Conservation (phyloP, 2,797 vertebrate genomes). For the Bovichtus diacanthus region DNA sequence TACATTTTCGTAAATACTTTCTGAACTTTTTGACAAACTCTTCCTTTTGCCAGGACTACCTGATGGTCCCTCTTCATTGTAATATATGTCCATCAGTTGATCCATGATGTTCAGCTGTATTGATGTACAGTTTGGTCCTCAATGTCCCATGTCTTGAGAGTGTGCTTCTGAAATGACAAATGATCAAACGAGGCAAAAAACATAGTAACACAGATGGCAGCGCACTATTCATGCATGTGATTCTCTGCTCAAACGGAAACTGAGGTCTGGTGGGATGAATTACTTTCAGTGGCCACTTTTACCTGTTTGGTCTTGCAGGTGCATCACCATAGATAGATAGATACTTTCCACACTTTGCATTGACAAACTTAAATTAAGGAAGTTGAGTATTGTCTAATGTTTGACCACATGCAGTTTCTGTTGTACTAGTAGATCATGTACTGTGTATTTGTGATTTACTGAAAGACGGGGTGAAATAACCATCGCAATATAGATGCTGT, state of each 20-base stretch:
- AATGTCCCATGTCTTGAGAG: neutral
- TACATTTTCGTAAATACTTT: slow-evolving; percentile 18
- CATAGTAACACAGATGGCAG: neutral
- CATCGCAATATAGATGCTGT: neutral
- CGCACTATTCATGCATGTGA: neutral
- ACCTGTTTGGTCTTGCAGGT: neutral
- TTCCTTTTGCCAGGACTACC: neutral
- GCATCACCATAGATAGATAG: neutral
- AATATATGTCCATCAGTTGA: neutral
- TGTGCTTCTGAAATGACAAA: neutral
- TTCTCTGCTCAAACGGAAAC: slow-evolving; percentile 4
- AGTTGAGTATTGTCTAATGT: neutral
- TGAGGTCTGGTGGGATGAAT: neutral
- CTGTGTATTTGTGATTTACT: neutral
- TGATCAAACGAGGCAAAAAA: neutral
- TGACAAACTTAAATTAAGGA: neutral
- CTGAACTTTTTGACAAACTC: neutral
- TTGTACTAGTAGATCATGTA: neutral
- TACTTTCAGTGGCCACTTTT: slow-evolving; percentile 5
- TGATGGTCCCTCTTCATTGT: neutral
- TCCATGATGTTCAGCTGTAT: slow-evolving; percentile 1
- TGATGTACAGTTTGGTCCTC: neutral
- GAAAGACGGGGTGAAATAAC: neutral
- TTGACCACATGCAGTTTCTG: neutral
- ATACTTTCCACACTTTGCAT: too few relatives aligned